Evolutionary conservation across 2,113 vertebrate genomes (phyloP).

Genomic region (Menidia beryllina): DNA sequence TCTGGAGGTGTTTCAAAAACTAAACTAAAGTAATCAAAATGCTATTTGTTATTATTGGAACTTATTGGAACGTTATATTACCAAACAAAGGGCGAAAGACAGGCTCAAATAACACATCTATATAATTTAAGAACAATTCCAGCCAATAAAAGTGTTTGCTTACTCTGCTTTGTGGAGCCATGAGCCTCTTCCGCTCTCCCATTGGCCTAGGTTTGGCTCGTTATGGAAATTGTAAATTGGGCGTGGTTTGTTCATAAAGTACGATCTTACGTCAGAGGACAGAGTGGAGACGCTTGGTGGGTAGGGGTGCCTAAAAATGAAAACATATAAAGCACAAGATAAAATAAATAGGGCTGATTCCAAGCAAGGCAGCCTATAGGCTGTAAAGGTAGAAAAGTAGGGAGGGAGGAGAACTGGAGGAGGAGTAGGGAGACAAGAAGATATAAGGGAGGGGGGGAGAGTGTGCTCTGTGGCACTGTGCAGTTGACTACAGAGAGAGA

Average conservation of each 20-base stretch:
- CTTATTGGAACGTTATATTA: conserved; percentile 18
- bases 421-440: conserved; percentile 56
- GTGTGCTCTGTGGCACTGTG: conserved; percentile 42
- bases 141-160: conserved; percentile 76
- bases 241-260: conserved; percentile 53
- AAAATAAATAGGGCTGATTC: conserved; percentile 60
- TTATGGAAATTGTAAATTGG: conserved; percentile 77
- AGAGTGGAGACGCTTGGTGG: conserved; percentile 63
- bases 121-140: conserved; percentile 55
- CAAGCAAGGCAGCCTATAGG: conserved; percentile 44
- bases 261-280: conserved; percentile 73
- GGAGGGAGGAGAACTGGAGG: conserved; percentile 40
- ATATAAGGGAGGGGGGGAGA: conserved; percentile 57
- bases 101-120: conserved; percentile 30
- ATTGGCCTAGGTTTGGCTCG: conserved; percentile 63
- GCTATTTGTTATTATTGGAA: neutral
- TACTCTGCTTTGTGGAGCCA: conserved; percentile 69
- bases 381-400: conserved; percentile 33
- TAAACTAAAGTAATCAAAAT: neutral
- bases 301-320: conserved; percentile 41
- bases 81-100: conserved; percentile 1
- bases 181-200: conserved; percentile 44
- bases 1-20: neutral
- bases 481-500: conserved; percentile 65
- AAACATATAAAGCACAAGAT: conserved; percentile 58